Evolutionary conservation across 2,888 invertebrate species (phyloP), one percentile per base, ranked within the genome.

Genomic region (Agonopterix subpropinquella): DNA sequence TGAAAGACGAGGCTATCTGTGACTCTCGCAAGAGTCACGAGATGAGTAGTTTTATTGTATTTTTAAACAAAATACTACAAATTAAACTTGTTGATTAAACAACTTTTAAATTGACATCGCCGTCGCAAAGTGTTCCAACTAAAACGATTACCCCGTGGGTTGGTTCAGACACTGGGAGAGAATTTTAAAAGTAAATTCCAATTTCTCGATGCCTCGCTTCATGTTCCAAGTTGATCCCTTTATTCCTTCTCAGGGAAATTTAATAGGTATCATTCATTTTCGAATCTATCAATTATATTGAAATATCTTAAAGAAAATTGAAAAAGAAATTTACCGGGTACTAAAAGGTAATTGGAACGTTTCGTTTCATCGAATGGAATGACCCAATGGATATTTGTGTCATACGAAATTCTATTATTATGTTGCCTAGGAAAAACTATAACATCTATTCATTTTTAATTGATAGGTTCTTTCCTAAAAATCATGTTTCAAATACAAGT

Each of bases 141-240:
- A 47, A 47, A 47, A 42, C 35, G 35, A 47, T 45, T 45, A 11
- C 45, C 18, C 11, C 37, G 35, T 35, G 44, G 15, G 45, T n/a
- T 45, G 37, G 36, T 15, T 11, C 41, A 11, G 18, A 7, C 47
- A 47, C 36, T 11, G 43, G 15, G 11, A 11, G 9, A 41, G 47
- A 42, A 47, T 47, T 47, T 42, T 42, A n/a, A n/a, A 44, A 47
- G 59, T 56, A 57, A 65, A 69, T 66, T 65, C 60, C 62, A 61
- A 65, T 70, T 67, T 61, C 64, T 55, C 59, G 57, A 63, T 59
- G 61, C 62, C 52, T 46, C 58, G 52, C 54, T 58, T 61, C 49
- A 58, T 64, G 57, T 59, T 58, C 28, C 57, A 65, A 64, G 62
- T 66, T 64, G 66, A 70, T 67, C 65, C 59, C 56, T 60, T 59